Base-by-base conservation (phyloP, 1,140 invertebrate species). In the Drosophila setifemur region DNA sequence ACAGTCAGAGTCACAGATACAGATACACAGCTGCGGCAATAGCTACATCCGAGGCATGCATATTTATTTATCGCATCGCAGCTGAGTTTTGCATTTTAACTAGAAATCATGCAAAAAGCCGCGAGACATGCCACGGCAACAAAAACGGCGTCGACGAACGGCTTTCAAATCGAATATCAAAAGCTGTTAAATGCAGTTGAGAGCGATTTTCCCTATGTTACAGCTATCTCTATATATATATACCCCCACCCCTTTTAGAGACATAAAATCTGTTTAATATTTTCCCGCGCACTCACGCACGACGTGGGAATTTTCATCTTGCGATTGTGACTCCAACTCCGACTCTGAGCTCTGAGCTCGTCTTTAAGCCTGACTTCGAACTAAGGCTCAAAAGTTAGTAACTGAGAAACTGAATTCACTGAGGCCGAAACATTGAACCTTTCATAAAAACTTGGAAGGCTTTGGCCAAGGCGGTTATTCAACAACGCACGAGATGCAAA, bases 21-120 rank as follows among this genome's bases (percentile, higher is more conserved):
- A 16, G n/a, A n/a, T n/a, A n/a, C n/a, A n/a, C n/a, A n/a, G n/a
- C n/a, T n/a, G n/a, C n/a, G n/a, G n/a, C n/a, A n/a, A n/a, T 82
- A 57, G 39, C 45, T 53, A 37, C 77, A 66, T 63, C 55, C 57
- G 11, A 69, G 42, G 52, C 73, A 87, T 86, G 76, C 82, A 86
- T 86, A 86, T 87, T 86, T 81, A 87, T 86, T 86, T 86, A 86
- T 86, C 70, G 78, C 69, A 86, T 86, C 70, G 78, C 69, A 85
- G 70, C 73, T 73, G 61, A 78, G 67, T 78, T 85, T 85, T 85
- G 79, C 79, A 85, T 85, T 85, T 85, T 85, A 85, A 76, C 60
- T 78, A 81, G 81, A 86, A 86, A 86, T 86, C 79, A 85, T 79
- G 79, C 79, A 85, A 79, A 85, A 85, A 86, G 39, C 55, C 31